Conservation (phyloP, 1,140 invertebrate genomes). For the Drosophila ficusphila region DNA sequence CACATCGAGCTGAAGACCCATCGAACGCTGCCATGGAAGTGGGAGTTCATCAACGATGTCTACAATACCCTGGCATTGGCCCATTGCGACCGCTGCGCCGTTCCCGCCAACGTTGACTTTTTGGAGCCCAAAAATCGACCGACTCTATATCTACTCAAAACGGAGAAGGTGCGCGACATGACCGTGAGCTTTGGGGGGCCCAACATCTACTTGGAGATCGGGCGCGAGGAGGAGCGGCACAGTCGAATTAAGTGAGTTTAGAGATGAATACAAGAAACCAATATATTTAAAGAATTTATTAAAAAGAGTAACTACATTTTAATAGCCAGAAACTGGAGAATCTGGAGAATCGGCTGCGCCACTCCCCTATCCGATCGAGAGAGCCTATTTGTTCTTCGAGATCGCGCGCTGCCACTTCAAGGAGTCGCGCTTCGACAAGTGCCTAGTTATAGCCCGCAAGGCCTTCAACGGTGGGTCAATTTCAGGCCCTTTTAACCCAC, state of each 20-base stretch:
- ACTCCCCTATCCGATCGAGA: constrained; percentile 57
- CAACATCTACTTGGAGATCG: constrained; percentile 39
- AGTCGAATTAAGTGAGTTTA: constrained; percentile 29
- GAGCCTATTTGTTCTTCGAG: constrained; percentile 52
- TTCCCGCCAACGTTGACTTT: constrained; percentile 47
- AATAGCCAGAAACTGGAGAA: constrained; percentile 35
- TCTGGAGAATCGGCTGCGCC: constrained; percentile 39
- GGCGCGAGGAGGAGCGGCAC: constrained; percentile 8
- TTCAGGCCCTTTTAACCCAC: neutral
- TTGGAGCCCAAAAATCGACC: constrained; percentile 17
- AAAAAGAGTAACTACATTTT: no score
- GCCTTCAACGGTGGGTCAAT: constrained; percentile 30
- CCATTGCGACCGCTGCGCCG: constrained; percentile 39
- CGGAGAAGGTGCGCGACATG: constrained; percentile 26
- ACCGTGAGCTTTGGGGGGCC: neutral
- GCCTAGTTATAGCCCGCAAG: constrained; percentile 25
- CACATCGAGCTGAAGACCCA: constrained; percentile 58
- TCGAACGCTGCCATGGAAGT: constrained; percentile 77
- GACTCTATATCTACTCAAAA: constrained; percentile 30
- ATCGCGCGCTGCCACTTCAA: constrained; percentile 48
- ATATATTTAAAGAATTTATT: no score
- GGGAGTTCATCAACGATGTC: constrained; percentile 71
- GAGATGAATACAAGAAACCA: no score
- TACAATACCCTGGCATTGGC: constrained; percentile 70
- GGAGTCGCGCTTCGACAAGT: constrained; percentile 35